Conservation (phyloP, 1,140 invertebrate genomes). For the Drosophila ercepeae region DNA sequence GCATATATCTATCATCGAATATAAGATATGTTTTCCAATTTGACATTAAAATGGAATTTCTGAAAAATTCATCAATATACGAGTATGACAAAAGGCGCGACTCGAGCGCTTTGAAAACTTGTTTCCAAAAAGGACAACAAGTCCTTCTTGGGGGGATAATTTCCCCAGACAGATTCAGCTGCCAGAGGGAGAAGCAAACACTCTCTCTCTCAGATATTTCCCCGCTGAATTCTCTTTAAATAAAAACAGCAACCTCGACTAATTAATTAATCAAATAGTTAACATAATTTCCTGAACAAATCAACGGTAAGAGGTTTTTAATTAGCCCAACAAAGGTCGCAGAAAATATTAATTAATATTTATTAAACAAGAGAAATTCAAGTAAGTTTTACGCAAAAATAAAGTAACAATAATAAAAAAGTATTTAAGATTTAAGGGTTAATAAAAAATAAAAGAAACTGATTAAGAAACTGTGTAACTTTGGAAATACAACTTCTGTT, state of each 20-base stretch:
- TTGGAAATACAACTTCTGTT: neutral
- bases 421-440: neutral
- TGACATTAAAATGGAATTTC: constrained; percentile 77
- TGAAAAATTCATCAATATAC: constrained; percentile 80
- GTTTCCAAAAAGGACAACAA: no score
- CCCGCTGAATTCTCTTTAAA: neutral
- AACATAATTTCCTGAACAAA: neutral
- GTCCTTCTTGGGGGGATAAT: neutral
- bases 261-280: neutral
- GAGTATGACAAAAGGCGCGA: constrained; percentile 55
- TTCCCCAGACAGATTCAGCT: neutral
- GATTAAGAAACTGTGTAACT: no score
- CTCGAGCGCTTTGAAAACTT: constrained; percentile 56
- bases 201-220: neutral
- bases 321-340: neutral
- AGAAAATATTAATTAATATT: neutral
- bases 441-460: neutral
- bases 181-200: neutral
- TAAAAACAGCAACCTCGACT: neutral
- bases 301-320: neutral
- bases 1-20: neutral
- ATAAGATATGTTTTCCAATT: constrained; percentile 55
- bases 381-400: neutral
- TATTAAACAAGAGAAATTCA: no score
- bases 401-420: neutral